Evolutionary conservation across 2,113 vertebrate species (phyloP), one percentile per base, ranked within the genome.

Genomic region (Butorides virescens): DNA sequence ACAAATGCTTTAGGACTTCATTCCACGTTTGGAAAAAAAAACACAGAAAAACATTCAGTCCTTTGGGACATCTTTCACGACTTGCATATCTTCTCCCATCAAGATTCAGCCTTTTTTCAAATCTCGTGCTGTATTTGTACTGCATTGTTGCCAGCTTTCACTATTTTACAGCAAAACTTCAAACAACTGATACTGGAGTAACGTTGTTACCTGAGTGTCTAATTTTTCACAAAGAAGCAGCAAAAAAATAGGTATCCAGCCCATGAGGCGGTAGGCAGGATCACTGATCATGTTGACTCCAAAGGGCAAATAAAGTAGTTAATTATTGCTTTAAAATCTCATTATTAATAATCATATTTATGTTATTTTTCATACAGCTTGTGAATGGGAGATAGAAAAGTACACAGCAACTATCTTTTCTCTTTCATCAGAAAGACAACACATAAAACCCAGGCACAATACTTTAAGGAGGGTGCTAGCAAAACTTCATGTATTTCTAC

Each of bases 1-100:
- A 94, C 49, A 91, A 95, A 91, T 96, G 58, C 42, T 68, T 93
- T 56, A 75, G 61, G 65, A 94, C 93, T 94, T 95, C 72, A 72
- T 72, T 89, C 49, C 25, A 81, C 73, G 22, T 93, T 88, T 89
- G 15, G 37, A 37, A 14, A 5, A 59, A 59, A 85, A 65, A 14
- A 23, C 25, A 37, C 59, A 80, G 67, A 86, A 94, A 95, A 93
- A 59, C 52, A 52, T 84, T 81, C 27, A 17, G 50, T 86, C 94
- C 63, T 80, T n/a, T 29, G 55, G 72, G 86, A 85, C 37, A n/a
- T 79, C 36, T 95, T 92, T 84, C 91, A 92, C 0, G 1, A 75
- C 52, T 87, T 63, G 6, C 75, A 46, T 92, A 71, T 88, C 65
- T 91, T 81, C 19, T 18, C 44, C 58, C 17, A 73, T 84, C 68